Conservation (phyloP, 2,797 vertebrate species). For the Typhlichthys subterraneus region DNA sequence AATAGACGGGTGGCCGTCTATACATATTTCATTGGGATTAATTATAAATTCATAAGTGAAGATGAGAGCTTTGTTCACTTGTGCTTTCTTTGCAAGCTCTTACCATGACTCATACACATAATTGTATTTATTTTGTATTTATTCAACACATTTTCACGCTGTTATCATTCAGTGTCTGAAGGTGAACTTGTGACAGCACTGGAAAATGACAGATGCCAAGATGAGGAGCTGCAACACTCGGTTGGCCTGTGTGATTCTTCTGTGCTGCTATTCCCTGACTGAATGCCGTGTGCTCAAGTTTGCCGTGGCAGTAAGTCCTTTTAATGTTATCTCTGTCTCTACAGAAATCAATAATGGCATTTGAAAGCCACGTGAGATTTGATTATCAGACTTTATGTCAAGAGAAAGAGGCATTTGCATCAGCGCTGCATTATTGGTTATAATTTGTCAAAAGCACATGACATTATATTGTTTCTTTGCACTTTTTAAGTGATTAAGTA, state of each 20-base stretch:
- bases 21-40: constrained; percentile 5
- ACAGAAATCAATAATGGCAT: constrained; percentile 1
- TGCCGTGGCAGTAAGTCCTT: constrained; percentile 66
- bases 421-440: no score
- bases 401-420: not conserved
- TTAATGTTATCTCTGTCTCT: not conserved
- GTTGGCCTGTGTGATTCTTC: constrained; percentile 45
- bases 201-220: constrained; percentile 18
- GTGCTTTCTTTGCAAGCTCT: not conserved
- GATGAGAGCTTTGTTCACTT: not conserved
- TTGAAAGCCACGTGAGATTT: not conserved
- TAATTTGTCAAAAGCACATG: constrained; percentile 2
- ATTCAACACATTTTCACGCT: not conserved
- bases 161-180: not conserved
- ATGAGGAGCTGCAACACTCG: constrained; percentile 44
- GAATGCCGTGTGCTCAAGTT: constrained; percentile 68
- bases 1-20: constrained; percentile 2
- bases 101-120: not conserved
- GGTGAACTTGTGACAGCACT: constrained; percentile 11
- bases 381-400: not conserved
- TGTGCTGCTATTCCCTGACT: constrained; percentile 41
- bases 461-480: constrained; percentile 20
- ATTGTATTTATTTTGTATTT: no score
- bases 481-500: constrained; percentile 35
- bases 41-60: constrained; percentile 4